A percentile compares a stretch with the other conserved stretches of the same genome.
These are phyloP conservation scores for Tubulanus polymorphus DNA, from an alignment of 2,888 invertebrate genomes.

Conservation along the genomic window DNA sequence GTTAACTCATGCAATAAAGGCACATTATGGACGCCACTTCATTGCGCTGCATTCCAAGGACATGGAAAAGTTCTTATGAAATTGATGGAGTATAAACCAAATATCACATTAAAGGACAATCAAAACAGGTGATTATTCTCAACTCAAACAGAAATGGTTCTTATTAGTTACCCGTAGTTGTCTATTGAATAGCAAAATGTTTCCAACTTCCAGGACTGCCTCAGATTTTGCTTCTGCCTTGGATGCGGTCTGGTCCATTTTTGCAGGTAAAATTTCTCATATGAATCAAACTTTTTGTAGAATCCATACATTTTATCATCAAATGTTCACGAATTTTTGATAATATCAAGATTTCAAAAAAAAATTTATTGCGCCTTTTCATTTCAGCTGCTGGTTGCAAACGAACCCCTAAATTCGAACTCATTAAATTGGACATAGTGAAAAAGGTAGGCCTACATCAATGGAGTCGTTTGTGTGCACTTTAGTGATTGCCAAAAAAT, in stretches of 20 bases:
- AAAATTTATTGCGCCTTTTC: background rate
- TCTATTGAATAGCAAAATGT: no score
- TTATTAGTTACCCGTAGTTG: no score
- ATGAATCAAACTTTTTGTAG: background rate
- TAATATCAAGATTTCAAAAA: background rate
- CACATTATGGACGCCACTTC: constrained; percentile 44
- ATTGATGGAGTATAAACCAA: constrained; percentile 37
- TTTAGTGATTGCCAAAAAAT: no score
- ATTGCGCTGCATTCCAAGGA: constrained; percentile 48
- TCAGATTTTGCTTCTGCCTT: constrained; percentile 48
- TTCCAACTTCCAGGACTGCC: constrained; percentile 27
- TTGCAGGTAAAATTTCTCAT: constrained; percentile 44
- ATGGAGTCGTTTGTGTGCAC: background rate
- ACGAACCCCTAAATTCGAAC: constrained; percentile 40
- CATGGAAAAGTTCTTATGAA: constrained; percentile 49
- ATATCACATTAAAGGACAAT: constrained; percentile 33
- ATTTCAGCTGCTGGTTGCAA: constrained; percentile 38
- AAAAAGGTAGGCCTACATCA: constrained; percentile 31
- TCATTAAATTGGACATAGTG: constrained; percentile 43
- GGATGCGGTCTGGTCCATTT: constrained; percentile 48
- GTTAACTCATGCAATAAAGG: constrained; percentile 40
- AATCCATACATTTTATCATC: background rate
- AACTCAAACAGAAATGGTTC: no score
- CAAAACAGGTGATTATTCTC: constrained; percentile 43
- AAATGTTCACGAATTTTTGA: background rate